A percentile compares a stretch with the other conserved stretches of the same genome.
Evolutionary conservation across 2,113 vertebrate genomes (phyloP).

Genomic region (Passer montanus): DNA sequence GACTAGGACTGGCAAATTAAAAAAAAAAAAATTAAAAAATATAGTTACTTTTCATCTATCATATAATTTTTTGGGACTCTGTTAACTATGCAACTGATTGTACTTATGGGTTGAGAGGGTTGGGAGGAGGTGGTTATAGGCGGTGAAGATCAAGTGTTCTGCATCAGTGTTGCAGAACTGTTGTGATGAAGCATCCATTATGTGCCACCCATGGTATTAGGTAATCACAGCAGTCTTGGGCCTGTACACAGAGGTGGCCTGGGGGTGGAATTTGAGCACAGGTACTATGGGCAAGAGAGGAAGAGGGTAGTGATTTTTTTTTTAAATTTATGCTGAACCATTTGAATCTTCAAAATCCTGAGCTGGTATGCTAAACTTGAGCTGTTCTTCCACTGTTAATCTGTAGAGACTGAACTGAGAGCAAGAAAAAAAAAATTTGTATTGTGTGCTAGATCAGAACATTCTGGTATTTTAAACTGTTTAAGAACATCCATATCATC

Average conservation of each 20-base stretch:
- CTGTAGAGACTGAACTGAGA: neutral
- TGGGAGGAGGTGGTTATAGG: neutral
- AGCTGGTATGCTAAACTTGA: neutral
- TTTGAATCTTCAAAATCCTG: neutral
- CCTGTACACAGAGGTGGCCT: neutral
- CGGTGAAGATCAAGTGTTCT: neutral
- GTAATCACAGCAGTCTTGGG: neutral
- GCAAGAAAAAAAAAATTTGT: neutral
- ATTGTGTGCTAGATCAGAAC: neutral
- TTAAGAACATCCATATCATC: neutral
- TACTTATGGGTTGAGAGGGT: neutral
- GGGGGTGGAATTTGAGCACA: neutral
- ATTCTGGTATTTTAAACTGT: neutral
- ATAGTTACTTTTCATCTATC: neutral
- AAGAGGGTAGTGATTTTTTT: neutral
- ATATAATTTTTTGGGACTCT: neutral
- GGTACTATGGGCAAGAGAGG: neutral
- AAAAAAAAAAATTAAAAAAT: neutral
- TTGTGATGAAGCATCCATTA: neutral
- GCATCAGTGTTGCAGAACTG: neutral
- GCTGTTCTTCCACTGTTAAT: neutral
- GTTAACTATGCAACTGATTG: neutral
- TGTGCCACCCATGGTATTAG: rapidly evolving
- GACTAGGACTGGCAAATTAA: neutral
- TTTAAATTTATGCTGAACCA: neutral